Base-by-base conservation (phyloP, 1,140 invertebrate genomes). In the Heliconius melpomene region DNA sequence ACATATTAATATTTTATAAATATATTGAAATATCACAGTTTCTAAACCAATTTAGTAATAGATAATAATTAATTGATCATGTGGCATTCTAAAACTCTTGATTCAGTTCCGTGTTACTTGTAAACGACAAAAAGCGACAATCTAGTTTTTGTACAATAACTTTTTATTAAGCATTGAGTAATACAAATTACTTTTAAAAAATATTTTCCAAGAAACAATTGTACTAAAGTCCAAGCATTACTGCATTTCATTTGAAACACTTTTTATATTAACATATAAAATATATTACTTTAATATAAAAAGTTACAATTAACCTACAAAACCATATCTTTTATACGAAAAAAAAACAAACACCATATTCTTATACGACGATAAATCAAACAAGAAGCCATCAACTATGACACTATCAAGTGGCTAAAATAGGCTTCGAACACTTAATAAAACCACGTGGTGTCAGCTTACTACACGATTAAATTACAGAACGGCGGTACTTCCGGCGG, bases 401-500 rank as follows among this genome's bases (percentile, higher is more conserved):
- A 77, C 40, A 50, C 23, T 16, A 50, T 79, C 72, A 29, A 50
- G 66, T 54, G 32, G 8, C 20, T 46, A 23, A 78, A 78, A 79
- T 70, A 74, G 40, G 72, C 36, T 79, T 18, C 23, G 72, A 79
- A 74, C 81, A 78, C 78, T 80, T 83, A 83, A 81, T 83, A 83
- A 83, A 81, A 85, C 74, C 79, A 81, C 79, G 72, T 74, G 82
- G 82, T 83, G 84, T 82, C 73, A 32, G 79, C 77, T 83, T 79
- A 82, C 77, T 80, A 79, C 81, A 80, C 79, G 81, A 86, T 86
- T 84, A 84, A 84, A 81, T 85, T 79, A 81, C 82, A 73, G 57
- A 79, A 57, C 71, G 77, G 73, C 70, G 76, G 81, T 78, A 80
- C 60, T 83, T 78, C 75, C 74, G 73, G 71, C 60, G 74, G 75